Conservation (phyloP, 2,888 invertebrate species). For the Subacronicta megacephala region DNA sequence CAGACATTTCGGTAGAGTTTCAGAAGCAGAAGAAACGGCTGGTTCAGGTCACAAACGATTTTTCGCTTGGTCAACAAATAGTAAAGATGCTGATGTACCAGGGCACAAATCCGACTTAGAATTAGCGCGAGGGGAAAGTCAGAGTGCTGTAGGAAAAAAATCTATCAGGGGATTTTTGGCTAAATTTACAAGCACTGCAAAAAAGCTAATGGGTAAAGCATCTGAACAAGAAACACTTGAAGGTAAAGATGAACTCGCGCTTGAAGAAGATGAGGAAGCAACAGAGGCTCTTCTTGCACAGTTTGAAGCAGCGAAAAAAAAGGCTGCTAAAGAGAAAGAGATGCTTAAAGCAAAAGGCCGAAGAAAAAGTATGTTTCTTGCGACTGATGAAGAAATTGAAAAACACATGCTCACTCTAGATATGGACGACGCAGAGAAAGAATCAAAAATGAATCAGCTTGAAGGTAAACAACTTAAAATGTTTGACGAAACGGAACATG, state of each 20-base stretch:
- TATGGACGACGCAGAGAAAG: conserved; percentile 17
- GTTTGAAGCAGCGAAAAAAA: conserved; percentile 44
- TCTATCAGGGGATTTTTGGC: conserved; percentile 17
- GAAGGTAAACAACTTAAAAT: too few species aligned
- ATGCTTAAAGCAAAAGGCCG: conserved; percentile 7
- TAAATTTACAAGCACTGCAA: conserved; percentile 39
- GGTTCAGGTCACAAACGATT: background rate
- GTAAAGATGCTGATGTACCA: background rate
- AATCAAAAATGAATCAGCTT: conserved; percentile 14
- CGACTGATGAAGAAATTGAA: conserved; percentile 32
- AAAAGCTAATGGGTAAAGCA: conserved; percentile 44
- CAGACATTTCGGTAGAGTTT: background rate
- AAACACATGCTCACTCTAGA: conserved; percentile 45
- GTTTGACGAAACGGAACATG: too few species aligned
- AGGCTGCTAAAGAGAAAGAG: conserved; percentile 13
- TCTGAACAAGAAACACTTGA: conserved; percentile 33
- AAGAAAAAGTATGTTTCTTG: conserved; percentile 6
- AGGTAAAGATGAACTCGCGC: conserved; percentile 45
- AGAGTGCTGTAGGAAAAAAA: background rate
- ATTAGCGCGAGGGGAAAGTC: background rate
- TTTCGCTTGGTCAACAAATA: conserved; percentile 4
- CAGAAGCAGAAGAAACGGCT: background rate
- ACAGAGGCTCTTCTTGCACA: conserved; percentile 55
- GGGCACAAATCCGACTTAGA: too few species aligned
- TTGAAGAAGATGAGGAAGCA: conserved; percentile 57